These are phyloP conservation scores for Morelia viridis DNA, from an alignment of 2,797 vertebrate species.

Conservation along the genomic window DNA sequence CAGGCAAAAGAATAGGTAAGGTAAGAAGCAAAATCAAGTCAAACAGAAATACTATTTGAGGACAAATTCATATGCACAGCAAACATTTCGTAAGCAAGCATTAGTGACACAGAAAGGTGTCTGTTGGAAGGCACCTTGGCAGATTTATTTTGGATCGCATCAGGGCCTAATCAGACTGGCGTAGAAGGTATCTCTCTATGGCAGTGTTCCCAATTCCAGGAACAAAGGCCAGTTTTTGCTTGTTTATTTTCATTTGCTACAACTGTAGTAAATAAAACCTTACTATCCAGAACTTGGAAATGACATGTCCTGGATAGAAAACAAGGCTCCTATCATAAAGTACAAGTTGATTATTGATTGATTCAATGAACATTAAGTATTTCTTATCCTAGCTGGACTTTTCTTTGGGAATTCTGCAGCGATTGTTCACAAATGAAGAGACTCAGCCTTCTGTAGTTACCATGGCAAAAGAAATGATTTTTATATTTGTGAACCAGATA, in stretches of 20 bases:
- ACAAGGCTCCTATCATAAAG: neutral
- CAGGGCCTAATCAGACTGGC: too few species aligned
- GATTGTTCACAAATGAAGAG: constrained; percentile 46
- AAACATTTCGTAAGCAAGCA: too few species aligned
- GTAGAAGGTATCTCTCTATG: neutral
- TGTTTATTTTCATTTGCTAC: neutral
- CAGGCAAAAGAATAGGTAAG: neutral
- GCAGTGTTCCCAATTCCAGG: neutral
- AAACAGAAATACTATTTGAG: neutral
- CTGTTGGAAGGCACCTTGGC: neutral
- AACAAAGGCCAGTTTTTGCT: neutral
- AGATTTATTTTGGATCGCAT: neutral
- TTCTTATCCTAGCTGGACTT: constrained; percentile 20
- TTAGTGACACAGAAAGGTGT: neutral
- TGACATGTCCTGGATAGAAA: neutral
- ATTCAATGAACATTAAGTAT: neutral
- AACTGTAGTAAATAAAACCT: neutral
- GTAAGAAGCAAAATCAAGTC: neutral
- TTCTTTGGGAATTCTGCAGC: constrained; percentile 17
- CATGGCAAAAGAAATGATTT: constrained; percentile 41
- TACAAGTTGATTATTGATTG: neutral
- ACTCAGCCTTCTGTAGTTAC: constrained; percentile 25
- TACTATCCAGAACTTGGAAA: neutral
- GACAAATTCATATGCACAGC: neutral
- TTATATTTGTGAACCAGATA: constrained; percentile 55